Conservation (phyloP, 1,140 invertebrate species). For the Zeugodacus cucurbitae region DNA sequence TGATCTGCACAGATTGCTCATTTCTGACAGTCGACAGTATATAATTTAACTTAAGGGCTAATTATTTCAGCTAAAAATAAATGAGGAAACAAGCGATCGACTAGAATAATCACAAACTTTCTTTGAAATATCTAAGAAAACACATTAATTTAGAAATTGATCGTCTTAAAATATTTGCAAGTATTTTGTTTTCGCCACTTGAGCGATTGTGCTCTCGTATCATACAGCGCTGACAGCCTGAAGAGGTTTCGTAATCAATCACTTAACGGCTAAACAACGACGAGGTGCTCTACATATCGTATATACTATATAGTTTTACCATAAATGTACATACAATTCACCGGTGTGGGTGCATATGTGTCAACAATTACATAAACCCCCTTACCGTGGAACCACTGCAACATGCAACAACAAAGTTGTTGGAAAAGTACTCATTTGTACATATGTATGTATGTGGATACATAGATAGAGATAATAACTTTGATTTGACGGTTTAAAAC, state of each 20-base stretch:
- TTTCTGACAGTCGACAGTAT: neutral
- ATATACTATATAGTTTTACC: neutral
- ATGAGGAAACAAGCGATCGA: too few species aligned
- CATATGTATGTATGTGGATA: neutral
- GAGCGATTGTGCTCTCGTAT: neutral
- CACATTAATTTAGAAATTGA: neutral
- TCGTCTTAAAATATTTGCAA: neutral
- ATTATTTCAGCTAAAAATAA: neutral
- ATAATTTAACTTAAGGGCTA: neutral
- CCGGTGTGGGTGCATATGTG: neutral
- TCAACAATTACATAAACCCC: neutral
- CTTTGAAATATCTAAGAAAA: neutral
- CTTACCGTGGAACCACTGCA: neutral
- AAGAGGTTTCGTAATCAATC: constrained; percentile 11
- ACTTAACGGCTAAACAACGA: neutral
- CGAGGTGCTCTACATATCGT: too few species aligned
- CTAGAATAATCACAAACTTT: neutral
- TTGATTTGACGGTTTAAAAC: neutral
- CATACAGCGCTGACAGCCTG: neutral
- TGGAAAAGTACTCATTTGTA: neutral
- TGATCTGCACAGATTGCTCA: neutral
- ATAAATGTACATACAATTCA: neutral
- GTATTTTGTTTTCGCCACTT: constrained; percentile 2
- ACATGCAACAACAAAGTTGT: neutral
- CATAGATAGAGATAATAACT: neutral